phyloP scores from a whole-genome alignment of 2,797 vertebrate species.

The Gymnodraco acuticeps region DNA sequence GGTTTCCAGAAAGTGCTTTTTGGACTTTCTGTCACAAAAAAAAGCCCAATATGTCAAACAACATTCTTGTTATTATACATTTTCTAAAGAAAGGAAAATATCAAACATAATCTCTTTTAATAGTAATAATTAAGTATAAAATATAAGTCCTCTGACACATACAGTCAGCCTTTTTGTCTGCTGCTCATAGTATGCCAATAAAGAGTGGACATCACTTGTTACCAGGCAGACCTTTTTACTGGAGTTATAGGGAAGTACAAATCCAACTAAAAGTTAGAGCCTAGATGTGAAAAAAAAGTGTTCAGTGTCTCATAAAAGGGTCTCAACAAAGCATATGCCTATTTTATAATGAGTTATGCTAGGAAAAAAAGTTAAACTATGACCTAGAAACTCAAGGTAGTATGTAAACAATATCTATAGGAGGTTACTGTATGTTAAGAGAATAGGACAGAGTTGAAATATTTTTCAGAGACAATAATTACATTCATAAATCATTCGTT shows the following conservation, averaged over 20 bases:
- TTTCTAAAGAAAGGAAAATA: neutral
- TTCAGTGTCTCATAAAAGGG: neutral
- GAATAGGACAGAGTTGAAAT: neutral
- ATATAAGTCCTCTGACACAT: too few species aligned
- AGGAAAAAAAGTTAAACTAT: neutral
- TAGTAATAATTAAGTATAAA: neutral
- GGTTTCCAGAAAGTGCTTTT: slow-evolving; percentile 7
- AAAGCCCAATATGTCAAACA: neutral
- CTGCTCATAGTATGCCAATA: slow-evolving; percentile 48
- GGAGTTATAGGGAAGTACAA: neutral
- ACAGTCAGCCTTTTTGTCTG: neutral
- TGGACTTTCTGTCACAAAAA: neutral
- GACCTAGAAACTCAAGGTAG: neutral
- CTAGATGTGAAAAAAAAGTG: neutral
- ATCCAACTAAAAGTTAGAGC: neutral
- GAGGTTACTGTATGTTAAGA: neutral
- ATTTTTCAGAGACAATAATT: neutral
- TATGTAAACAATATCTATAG: neutral
- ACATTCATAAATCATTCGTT: neutral
- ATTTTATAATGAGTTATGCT: neutral
- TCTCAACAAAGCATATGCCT: neutral
- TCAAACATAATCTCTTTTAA: too few species aligned
- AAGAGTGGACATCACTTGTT: slow-evolving; percentile 58
- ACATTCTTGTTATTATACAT: neutral
- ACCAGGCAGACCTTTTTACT: slow-evolving; percentile 61